Percentiles rank a stretch among this genome's conserved stretches.
Conservation (phyloP, 1,140 invertebrate species). For the roundworm (Caenorhabditis elegans) region DNA sequence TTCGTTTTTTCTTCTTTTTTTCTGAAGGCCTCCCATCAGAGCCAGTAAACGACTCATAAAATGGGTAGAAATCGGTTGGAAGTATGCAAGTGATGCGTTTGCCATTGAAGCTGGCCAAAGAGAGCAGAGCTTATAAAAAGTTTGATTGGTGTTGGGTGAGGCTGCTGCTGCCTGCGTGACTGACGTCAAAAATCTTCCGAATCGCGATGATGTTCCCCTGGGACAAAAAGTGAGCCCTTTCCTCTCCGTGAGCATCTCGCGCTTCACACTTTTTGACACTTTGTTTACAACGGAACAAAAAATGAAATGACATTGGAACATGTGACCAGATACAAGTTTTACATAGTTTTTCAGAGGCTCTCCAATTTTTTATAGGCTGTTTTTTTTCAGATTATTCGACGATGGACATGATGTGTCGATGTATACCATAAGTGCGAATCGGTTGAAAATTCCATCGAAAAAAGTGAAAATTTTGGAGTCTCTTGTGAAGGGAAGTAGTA, state of each 20-base stretch:
- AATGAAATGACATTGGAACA: neutral
- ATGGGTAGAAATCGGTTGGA: neutral
- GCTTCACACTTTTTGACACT: constrained; percentile 8
- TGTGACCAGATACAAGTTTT: neutral
- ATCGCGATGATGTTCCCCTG: constrained; percentile 8
- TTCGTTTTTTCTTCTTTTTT: constrained; percentile 75
- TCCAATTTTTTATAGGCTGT: too few species aligned
- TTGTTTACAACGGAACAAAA: neutral
- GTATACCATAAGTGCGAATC: constrained; percentile 16
- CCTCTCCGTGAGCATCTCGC: neutral
- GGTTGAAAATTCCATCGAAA: neutral
- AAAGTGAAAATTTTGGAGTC: constrained; percentile 15
- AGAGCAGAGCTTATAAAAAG: constrained; percentile 32
- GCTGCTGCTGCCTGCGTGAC: neutral
- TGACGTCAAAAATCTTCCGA: constrained; percentile 24
- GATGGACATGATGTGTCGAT: constrained; percentile 8
- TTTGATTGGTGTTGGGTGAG: constrained; percentile 25
- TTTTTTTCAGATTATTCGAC: neutral
- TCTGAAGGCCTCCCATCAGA: neutral
- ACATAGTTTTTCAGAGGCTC: too few species aligned
- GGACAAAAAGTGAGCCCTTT: neutral
- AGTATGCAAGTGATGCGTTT: constrained; percentile 30
- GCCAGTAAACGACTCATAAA: constrained; percentile 7
- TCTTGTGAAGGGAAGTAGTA: neutral
- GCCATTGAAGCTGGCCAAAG: neutral